phyloP scores from a whole-genome alignment of 2,113 vertebrate species.

The Oenanthe oenanthe region DNA sequence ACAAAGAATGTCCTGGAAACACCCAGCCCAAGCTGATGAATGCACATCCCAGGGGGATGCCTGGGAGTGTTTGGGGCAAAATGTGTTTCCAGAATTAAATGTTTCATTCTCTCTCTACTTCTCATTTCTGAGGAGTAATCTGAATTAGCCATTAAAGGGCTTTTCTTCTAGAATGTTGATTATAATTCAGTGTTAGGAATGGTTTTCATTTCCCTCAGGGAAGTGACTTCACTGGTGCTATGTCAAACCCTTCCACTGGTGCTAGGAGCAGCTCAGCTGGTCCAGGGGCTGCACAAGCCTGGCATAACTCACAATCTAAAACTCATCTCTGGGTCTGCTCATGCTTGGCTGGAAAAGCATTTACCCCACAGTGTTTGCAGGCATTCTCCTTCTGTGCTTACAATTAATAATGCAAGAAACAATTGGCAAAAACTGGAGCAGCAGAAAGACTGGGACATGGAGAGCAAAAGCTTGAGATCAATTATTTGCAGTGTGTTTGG shows the following conservation, averaged over 20 bases:
- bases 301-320: background rate
- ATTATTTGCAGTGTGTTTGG: background rate
- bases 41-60: background rate
- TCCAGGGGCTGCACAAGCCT: background rate
- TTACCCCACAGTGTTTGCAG: background rate
- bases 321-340: background rate
- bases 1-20: slow-evolving; percentile 3
- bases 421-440: background rate
- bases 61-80: background rate
- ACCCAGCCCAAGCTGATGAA: background rate
- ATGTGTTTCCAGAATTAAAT: background rate
- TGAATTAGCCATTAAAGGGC: background rate
- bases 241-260: background rate
- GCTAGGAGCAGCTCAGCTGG: background rate
- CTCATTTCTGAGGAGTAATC: background rate
- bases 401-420: background rate
- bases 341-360: background rate
- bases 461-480: background rate
- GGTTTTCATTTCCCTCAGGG: background rate
- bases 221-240: background rate
- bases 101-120: background rate
- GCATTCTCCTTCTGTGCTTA: background rate
- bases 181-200: background rate
- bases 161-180: background rate
- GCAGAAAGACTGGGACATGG: background rate